Evolutionary conservation across 2,113 vertebrate genomes (phyloP), one percentile per base, ranked within the genome.

Genomic region (Mionectes macconnelli): DNA sequence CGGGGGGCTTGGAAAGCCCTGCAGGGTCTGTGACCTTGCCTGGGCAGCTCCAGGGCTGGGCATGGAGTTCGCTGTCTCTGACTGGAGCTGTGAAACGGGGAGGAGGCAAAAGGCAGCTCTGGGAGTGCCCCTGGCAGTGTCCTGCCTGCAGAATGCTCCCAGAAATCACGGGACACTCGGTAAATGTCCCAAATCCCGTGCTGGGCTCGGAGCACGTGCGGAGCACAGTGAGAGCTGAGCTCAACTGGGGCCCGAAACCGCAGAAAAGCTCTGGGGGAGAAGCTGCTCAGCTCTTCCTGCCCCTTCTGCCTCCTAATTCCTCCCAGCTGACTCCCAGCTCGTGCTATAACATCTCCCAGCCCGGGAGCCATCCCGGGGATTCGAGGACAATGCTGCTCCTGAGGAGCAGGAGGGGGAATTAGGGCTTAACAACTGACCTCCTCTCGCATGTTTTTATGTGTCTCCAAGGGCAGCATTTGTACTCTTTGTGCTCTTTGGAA

Each of bases 401-500:
- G 5, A 84, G 79, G 84, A 92, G 84, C 59, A 14, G 47, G n/a
- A 87, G 21, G 25, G 14, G 68, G 50, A 57, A 87, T 69, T 59
- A 63, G 0, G 3, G 60, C 50, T 33, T 33, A 39, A 63, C 47
- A 70, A 1, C 35, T 69, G 80, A 50, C 59, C 89, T 92, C 63
- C 86, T 59, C 31, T 53, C 57, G 4, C 14, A 17, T 40, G 81
- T 31, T 87, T 84, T 73, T 37, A 57, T 35, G 49, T 8, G 74
- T 44, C 72, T 77, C 91, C 52, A 35, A 70, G 95, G 87, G 81
- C 37, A 8, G 42, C 21, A 23, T 42, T 77, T 67, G 91, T 87
- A 95, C 77, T 78, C 78, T 63, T 16, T 75, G 93, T 93, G 70
- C 96, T n/a, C 21, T 52, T 88, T 30, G 4, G 66, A 79, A 59